phyloP scores from a whole-genome alignment of 2,113 vertebrate genomes.

The Erythrocercus mccallii region DNA sequence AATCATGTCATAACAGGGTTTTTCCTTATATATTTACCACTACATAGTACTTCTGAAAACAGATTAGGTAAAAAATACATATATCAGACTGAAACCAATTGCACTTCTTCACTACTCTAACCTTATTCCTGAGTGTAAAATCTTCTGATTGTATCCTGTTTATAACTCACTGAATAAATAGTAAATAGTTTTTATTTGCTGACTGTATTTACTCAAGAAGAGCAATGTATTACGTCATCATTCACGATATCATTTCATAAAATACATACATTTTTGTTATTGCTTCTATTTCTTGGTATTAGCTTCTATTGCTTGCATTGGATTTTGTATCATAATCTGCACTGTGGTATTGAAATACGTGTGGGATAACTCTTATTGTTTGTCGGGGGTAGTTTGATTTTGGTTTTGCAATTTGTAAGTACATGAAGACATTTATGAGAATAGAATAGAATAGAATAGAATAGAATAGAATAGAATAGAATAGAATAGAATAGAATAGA shows the following conservation, averaged over 20 bases:
- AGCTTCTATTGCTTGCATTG: background rate
- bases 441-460: background rate
- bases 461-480: too few species aligned
- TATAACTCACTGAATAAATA: background rate
- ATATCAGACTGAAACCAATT: background rate
- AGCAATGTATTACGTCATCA: background rate
- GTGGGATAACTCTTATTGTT: background rate
- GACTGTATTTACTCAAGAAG: background rate
- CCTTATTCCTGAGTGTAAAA: background rate
- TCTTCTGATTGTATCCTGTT: background rate
- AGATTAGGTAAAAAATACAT: background rate
- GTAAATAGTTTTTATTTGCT: background rate
- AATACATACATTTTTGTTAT: background rate
- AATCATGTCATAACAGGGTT: background rate
- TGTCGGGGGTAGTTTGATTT: background rate
- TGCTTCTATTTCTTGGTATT: background rate
- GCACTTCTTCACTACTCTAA: background rate
- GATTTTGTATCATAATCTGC: background rate
- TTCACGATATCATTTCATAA: background rate
- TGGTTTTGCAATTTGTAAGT: slow-evolving; percentile 53
- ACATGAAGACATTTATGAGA: slow-evolving; percentile 37
- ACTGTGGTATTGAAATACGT: background rate
- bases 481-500: too few species aligned
- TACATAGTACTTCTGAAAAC: background rate
- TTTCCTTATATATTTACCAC: background rate